Evolutionary conservation across 2,113 vertebrate species (phyloP), one percentile per base, ranked within the genome.

Genomic region (Amblyornis subalaris): DNA sequence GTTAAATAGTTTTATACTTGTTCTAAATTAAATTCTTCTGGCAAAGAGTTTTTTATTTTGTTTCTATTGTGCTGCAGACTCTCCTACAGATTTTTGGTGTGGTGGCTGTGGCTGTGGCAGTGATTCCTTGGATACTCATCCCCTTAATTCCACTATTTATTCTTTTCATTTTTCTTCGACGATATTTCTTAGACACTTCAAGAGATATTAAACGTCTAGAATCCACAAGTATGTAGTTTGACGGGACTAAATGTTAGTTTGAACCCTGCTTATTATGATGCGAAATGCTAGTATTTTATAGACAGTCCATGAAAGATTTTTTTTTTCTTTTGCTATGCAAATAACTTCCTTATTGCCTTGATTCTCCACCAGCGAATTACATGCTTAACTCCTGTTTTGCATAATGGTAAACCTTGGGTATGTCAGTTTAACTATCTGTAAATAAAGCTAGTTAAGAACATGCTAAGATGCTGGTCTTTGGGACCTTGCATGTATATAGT

Each of bases 181-280:
- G 96, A 29, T 99, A 99, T 95, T 99, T 99, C 97, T 98, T 99
- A 94, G 96, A 97, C 90, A 99, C 98, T 12, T 98, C 98, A 57
- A 98, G 98, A 95, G 98, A 99, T 88, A 98, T 99, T 95, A 99
- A 99, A 96, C 98, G 98, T 58, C 98, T 99, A 22, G 98, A 99
- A 96, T 98, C 98, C 78, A 99, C 98, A 95, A 98, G 98, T 98
- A 98, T 97, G 98, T 98, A 71, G 74, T 31, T 89, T 93, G 90
- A 55, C 1, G 28, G 47, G 9, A 55, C 21, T 35, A 57, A 10
- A 53, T 65, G 54, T 83, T 72, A 33, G 5, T 61, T 70, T 65
- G 26, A 67, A 70, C 64, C n/a, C 74, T 28, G 3, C 51, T 21
- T 71, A 58, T 69, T 93, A 54, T 74, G 88, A 60, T 35, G 29